phyloP scores from a whole-genome alignment of 2,113 vertebrate genomes.

The Tetrao urogallus region DNA sequence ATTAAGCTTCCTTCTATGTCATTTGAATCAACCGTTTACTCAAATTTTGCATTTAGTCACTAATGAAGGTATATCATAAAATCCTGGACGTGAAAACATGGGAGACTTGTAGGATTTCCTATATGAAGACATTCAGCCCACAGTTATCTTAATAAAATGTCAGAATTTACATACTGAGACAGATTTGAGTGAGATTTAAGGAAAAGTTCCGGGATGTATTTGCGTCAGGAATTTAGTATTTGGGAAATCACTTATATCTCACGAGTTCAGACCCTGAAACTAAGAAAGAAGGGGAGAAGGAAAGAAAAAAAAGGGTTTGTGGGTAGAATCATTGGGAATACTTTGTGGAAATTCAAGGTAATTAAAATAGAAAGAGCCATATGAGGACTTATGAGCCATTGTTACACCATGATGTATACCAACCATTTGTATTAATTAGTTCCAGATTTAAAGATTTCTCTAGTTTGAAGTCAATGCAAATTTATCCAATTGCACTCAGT shows the following conservation, averaged over 20 bases:
- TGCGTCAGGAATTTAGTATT: neutral
- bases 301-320: fast-evolving
- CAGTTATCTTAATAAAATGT: neutral
- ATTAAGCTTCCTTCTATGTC: neutral
- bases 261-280: neutral
- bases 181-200: neutral
- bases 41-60: neutral
- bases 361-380: neutral
- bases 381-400: no score
- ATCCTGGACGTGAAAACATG: neutral
- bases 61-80: neutral
- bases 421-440: neutral
- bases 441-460: neutral
- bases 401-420: neutral
- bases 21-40: neutral
- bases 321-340: neutral
- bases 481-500: neutral
- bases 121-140: neutral
- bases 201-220: neutral
- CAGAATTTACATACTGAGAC: neutral
- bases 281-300: neutral
- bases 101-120: neutral
- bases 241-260: neutral
- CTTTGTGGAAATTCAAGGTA: neutral
- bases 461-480: neutral